Base-by-base conservation (phyloP, 2,113 vertebrate genomes). In the Anarhynchus alexandrinus region DNA sequence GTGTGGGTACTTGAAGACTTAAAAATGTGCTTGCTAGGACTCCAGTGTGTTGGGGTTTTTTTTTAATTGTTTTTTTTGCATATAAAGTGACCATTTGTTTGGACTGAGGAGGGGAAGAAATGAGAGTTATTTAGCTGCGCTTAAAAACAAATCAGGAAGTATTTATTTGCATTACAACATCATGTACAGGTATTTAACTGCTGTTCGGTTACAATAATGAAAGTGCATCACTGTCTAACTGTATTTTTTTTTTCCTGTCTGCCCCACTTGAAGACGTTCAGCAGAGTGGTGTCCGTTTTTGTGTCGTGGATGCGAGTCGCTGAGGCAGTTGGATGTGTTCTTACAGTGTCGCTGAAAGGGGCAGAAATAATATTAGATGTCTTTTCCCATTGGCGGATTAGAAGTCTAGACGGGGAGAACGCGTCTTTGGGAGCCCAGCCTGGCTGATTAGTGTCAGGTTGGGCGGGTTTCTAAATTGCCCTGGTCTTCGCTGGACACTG, bases 371-470 rank as follows among this genome's bases (percentile, higher is more conserved):
- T 80, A 58, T 82, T 92, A 71, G 87, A 74, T 93, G 79, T 95
- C 93, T 96, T 96, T 95, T 96, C 83, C 66, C 86, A 64, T 32
- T 90, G 94, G 71, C 3, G 78, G 96, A 95, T 97, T 98, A 97
- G 67, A 43, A 95, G 95, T 97, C 96, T 97, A 96, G 97, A 97
- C 94, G 25, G 87, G 77, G 86, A 93, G 93, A 89, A 54, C 71
- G 22, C 9, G 11, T 88, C 92, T 94, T 93, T 94, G 78, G 70
- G 67, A 92, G 76, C 90, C 84, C 78, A 84, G 88, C 72, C 77
- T 90, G 88, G 73, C 93, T 96, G 95, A 96, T 97, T 93, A 94
- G 65, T 85, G 93, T 96, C 72, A 55, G 77, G 66, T 82, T 86
- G 91, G 88, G 55, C 1, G 52, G 64, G 58, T 95, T 83, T 84